Evolutionary conservation across 2,888 invertebrate genomes (phyloP), one percentile per base, ranked within the genome.

Genomic region (Priocnemis perturbator): DNA sequence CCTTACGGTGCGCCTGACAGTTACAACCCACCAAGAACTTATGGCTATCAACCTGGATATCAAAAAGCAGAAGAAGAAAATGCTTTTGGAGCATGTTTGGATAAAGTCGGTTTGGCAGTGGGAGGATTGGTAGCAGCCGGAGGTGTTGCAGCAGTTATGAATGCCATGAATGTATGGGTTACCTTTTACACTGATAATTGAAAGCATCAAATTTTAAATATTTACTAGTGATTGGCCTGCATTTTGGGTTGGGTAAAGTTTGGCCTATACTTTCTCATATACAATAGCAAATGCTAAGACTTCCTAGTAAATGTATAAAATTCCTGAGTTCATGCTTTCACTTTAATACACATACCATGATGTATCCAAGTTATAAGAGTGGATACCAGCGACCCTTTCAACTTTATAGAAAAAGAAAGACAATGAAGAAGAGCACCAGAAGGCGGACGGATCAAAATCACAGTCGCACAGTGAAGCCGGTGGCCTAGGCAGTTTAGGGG

Each of bases 51-150:
- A 45, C 84, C 85, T 48, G 83, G 79, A 17, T 61, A 81, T 20
- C 78, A 85, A 53, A 83, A 87, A 59, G 52, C 85, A 48, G 85
- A 87, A 66, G 87, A 87, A 64, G 83, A 84, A 61, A 79, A 81
- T 17, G 73, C 75, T 21, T 86, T 86, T 50, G 79, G 85, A 48
- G 82, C 83, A n/a, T 85, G 83, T 47, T 66, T 88, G 56, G 86
- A 87, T 64, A 88, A 88, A 85, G 84, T 88, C 67, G 88, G 88
- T 11, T 64, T 88, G 47, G 88, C 88, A 15, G 68, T 88, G 50
- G 88, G 89, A 23, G 88, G 88, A 64, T 77, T 88, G 20, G 85
- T 86, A 57, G 89, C 88, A 15, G 89, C 87, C 37, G 89, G 89
- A 65, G 88, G 89, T 21, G 86, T 87, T 44, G 89, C 88, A 30